Percentiles rank a stretch among this genome's conserved stretches.
These are phyloP conservation scores for Pterostichus niger DNA, from an alignment of 2,888 invertebrate genomes.

Conservation along the genomic window DNA sequence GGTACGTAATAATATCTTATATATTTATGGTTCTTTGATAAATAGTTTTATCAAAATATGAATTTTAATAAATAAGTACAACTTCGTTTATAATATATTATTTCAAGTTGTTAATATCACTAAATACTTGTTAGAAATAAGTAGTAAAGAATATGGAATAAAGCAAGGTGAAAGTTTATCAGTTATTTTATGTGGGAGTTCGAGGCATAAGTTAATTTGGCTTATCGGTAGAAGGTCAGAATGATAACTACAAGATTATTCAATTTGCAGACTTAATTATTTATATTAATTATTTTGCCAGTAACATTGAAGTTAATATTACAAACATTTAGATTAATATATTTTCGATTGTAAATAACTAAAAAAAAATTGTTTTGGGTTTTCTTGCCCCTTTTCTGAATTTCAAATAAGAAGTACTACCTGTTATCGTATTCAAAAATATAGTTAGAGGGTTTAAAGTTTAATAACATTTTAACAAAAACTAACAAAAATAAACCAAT, in stretches of 20 bases:
- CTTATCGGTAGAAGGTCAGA: constrained; percentile 17
- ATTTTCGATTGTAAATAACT: no score
- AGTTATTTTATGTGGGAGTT: constrained; percentile 9
- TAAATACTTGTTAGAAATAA: neutral
- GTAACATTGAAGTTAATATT: no score
- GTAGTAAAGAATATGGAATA: neutral
- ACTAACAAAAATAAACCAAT: no score
- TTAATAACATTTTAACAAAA: no score
- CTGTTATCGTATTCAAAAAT: no score
- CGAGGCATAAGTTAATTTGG: neutral
- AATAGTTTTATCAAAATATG: neutral
- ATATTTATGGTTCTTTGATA: neutral
- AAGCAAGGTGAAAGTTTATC: constrained; percentile 11
- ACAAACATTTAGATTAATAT: no score
- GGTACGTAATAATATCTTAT: no score
- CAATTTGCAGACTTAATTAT: neutral
- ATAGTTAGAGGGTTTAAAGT: no score
- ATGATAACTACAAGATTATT: constrained; percentile 15
- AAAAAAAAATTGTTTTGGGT: no score
- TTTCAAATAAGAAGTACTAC: no score
- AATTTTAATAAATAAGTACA: neutral
- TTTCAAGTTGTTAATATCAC: neutral
- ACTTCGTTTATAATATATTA: neutral
- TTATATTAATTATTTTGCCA: no score
- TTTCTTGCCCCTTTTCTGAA: no score